These are phyloP conservation scores for Elephas maximus DNA, from an alignment of 2,113 vertebrate genomes.

Conservation along the genomic window DNA sequence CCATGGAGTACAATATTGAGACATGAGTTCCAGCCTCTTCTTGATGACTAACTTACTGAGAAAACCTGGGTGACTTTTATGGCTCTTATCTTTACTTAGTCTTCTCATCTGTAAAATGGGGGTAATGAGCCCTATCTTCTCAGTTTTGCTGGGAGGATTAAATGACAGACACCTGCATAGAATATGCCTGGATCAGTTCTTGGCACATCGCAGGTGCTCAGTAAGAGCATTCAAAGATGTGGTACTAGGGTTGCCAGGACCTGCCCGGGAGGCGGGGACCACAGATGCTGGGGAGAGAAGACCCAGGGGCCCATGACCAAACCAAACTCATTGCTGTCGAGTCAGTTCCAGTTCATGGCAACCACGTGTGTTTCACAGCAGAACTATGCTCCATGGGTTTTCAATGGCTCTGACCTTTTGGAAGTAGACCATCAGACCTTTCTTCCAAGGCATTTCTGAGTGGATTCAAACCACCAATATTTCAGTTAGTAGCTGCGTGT, in stretches of 20 bases:
- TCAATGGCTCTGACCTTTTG: not conserved
- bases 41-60: not conserved
- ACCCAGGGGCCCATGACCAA: not conserved
- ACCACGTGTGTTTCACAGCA: not conserved
- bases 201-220: not conserved
- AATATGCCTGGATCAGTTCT: not conserved
- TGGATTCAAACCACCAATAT: not conserved
- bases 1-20: accelerated
- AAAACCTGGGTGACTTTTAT: not conserved
- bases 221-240: not conserved
- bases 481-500: not conserved
- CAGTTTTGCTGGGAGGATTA: not conserved
- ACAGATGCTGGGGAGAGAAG: not conserved
- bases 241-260: no score
- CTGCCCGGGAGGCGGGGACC: accelerated
- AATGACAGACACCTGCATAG: no score
- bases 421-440: not conserved
- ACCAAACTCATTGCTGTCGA: not conserved
- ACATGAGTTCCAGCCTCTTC: not conserved
- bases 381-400: not conserved
- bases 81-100: not conserved
- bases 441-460: not conserved
- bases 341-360: not conserved
- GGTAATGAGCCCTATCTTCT: not conserved
- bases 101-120: not conserved